Conservation (phyloP, 2,888 invertebrate genomes). For the Agrochola lychnidis region DNA sequence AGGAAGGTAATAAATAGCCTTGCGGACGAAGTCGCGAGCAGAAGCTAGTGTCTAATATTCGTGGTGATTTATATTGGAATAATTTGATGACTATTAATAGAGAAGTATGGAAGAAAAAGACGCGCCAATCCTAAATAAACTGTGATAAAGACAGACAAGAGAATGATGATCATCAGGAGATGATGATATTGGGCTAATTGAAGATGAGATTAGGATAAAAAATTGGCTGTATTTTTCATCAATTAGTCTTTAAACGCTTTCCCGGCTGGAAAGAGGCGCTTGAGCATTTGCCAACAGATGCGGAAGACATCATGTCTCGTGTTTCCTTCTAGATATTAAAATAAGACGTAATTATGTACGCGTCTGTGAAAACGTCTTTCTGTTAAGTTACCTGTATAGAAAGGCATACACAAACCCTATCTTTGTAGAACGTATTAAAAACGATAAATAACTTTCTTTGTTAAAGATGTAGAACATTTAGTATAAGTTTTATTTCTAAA, state of each 20-base stretch:
- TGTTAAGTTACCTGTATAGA: neutral
- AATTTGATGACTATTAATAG: neutral
- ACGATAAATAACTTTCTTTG: neutral
- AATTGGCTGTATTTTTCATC: constrained; percentile 63
- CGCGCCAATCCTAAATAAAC: neutral
- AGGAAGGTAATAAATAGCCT: too few relatives aligned
- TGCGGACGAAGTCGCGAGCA: too few relatives aligned
- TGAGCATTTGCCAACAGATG: constrained; percentile 72
- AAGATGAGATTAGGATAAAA: constrained; percentile 14
- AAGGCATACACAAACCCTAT: neutral
- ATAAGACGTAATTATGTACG: constrained; percentile 17
- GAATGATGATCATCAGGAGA: neutral
- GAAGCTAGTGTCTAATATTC: neutral
- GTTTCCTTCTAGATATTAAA: constrained; percentile 53
- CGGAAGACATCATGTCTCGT: constrained; percentile 60
- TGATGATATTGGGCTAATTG: neutral
- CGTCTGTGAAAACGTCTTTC: neutral
- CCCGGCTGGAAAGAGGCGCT: constrained; percentile 50
- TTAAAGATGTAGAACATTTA: neutral
- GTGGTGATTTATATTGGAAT: neutral
- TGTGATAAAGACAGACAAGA: too few relatives aligned
- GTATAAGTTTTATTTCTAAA: neutral
- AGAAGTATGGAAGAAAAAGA: neutral
- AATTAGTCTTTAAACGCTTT: constrained; percentile 65
- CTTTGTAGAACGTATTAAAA: neutral